phyloP scores from a whole-genome alignment of 2,888 invertebrate species.

The Hypena proboscidalis region DNA sequence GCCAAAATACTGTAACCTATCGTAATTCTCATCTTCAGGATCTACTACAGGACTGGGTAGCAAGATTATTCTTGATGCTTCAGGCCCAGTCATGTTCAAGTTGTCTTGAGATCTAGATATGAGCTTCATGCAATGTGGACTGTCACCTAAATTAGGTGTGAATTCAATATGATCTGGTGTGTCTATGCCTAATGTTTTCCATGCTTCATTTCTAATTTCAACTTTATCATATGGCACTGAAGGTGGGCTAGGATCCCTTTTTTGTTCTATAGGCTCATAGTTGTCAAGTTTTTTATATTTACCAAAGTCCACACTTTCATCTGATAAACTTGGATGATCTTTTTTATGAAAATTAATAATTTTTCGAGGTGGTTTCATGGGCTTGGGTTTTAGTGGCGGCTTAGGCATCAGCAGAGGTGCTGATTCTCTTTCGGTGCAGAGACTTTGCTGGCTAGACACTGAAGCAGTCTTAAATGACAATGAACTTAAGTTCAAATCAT shows the following conservation, averaged over 20 bases:
- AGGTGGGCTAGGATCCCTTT: conserved; percentile 74
- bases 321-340: conserved; percentile 67
- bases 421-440: conserved; percentile 69
- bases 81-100: conserved; percentile 74
- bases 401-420: conserved; percentile 80
- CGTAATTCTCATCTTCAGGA: conserved; percentile 88
- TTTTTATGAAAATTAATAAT: conserved; percentile 77
- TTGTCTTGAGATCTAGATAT: conserved; percentile 83
- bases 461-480: conserved; percentile 77
- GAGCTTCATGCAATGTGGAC: conserved; percentile 77
- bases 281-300: conserved; percentile 84
- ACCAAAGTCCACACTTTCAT: conserved; percentile 78
- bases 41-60: conserved; percentile 77
- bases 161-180: conserved; percentile 90
- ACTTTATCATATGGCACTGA: conserved; percentile 89
- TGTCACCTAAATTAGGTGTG: conserved; percentile 76
- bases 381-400: conserved; percentile 86
- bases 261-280: conserved; percentile 79
- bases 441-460: conserved; percentile 72
- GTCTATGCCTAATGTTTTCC: conserved; percentile 92
- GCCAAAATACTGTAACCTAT: conserved; percentile 92
- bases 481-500: conserved; percentile 77
- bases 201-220: conserved; percentile 91
- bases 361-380: conserved; percentile 87
- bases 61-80: conserved; percentile 84